Evolutionary conservation across 2,113 vertebrate genomes (phyloP).

Genomic region (Haemorhous mexicanus): DNA sequence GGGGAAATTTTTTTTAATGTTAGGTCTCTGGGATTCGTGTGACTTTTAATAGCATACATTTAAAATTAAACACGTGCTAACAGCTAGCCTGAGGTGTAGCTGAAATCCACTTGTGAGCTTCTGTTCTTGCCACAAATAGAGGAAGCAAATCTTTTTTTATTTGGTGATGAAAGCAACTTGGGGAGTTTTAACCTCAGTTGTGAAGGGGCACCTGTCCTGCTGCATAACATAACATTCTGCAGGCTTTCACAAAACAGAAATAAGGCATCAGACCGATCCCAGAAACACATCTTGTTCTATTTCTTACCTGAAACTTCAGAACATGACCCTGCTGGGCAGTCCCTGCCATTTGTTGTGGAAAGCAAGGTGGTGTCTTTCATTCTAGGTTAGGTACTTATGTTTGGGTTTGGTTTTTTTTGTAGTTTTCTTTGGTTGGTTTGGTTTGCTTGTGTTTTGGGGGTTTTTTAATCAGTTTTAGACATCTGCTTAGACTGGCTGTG

Average conservation of each 20-base stretch:
- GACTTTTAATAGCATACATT: neutral
- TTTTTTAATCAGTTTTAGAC: neutral
- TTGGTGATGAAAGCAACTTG: neutral
- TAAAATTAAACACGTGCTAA: neutral
- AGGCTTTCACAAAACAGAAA: neutral
- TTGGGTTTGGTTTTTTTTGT: neutral
- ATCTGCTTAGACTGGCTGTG: neutral
- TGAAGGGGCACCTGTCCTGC: accelerated
- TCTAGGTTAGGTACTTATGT: neutral
- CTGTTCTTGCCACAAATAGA: neutral
- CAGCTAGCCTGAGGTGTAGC: neutral
- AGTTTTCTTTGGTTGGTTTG: neutral
- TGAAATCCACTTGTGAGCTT: neutral
- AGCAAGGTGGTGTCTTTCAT: neutral
- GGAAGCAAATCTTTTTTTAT: neutral
- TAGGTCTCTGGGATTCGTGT: neutral
- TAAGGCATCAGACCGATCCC: neutral
- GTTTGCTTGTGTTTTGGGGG: neutral
- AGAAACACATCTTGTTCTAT: neutral
- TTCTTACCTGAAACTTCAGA: neutral
- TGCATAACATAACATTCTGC: neutral
- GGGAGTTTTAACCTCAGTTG: neutral
- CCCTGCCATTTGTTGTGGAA: neutral
- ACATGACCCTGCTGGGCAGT: neutral
- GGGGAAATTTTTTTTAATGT: neutral